Conservation (phyloP, 2,113 vertebrate genomes). For the Ptilorrhoa leucosticta region DNA sequence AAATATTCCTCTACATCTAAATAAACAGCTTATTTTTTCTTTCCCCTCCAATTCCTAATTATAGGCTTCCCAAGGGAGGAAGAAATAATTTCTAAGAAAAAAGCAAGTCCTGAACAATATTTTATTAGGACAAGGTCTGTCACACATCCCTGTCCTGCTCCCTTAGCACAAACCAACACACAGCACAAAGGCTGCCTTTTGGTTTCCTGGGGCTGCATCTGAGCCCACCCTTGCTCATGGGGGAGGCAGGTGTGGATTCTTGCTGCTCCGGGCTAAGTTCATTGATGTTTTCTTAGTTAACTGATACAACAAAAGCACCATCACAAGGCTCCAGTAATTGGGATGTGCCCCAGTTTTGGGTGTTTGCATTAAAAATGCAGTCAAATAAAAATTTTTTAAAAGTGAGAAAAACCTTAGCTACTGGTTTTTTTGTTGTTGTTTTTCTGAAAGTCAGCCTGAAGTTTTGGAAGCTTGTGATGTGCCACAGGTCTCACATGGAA, state of each 20-base stretch:
- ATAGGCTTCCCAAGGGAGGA: neutral
- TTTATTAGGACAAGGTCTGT: neutral
- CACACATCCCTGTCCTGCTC: neutral
- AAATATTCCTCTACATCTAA: neutral
- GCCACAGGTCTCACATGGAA: neutral
- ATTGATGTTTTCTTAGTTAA: neutral
- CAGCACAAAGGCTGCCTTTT: neutral
- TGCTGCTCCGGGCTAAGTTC: neutral
- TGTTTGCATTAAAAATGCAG: neutral
- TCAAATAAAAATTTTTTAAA: neutral
- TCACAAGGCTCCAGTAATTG: neutral
- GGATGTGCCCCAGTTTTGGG: fast-evolving
- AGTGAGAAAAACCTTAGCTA: neutral
- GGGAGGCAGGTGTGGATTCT: neutral
- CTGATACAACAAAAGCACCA: neutral
- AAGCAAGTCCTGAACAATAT: neutral
- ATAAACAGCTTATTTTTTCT: neutral
- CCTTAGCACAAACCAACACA: neutral
- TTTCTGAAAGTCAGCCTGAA: neutral
- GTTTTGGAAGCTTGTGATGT: neutral
- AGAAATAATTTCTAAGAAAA: neutral
- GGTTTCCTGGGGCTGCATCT: neutral
- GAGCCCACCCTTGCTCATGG: fast-evolving
- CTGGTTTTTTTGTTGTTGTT: neutral
- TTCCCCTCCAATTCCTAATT: neutral